Conservation (phyloP, 2,888 invertebrate species). For the Malthinus seriepunctatus region DNA sequence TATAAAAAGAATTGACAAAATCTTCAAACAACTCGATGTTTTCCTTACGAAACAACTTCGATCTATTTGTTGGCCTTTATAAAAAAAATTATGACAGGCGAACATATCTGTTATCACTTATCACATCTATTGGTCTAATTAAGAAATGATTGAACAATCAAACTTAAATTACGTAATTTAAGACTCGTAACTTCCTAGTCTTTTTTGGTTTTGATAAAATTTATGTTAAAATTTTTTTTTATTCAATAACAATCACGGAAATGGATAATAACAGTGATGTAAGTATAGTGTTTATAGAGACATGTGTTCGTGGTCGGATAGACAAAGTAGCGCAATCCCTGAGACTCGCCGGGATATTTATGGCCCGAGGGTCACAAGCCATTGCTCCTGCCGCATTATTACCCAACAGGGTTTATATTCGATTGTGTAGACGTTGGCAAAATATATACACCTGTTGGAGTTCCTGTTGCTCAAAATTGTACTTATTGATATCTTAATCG, state of each 20-base stretch:
- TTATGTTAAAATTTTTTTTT: background rate
- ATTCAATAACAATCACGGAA: constrained; percentile 22
- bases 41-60: too few species aligned
- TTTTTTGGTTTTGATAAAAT: background rate
- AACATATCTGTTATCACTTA: too few species aligned
- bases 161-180: too few species aligned
- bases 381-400: constrained; percentile 57
- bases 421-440: constrained; percentile 52
- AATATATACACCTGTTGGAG: constrained; percentile 57
- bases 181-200: too few species aligned
- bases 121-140: too few species aligned
- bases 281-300: constrained; percentile 32
- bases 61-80: too few species aligned
- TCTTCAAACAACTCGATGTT: too few species aligned
- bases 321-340: constrained; percentile 44
- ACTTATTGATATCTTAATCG: constrained; percentile 26
- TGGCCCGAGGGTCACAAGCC: constrained; percentile 56
- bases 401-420: constrained; percentile 54
- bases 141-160: too few species aligned
- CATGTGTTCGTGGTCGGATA: constrained; percentile 32
- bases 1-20: too few species aligned
- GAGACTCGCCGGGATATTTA: constrained; percentile 54
- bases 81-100: too few species aligned
- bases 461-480: constrained; percentile 39
- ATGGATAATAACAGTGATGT: constrained; percentile 29